These are phyloP conservation scores for Okamejei kenojei DNA, from an alignment of 2,797 vertebrate genomes.

Conservation along the genomic window DNA sequence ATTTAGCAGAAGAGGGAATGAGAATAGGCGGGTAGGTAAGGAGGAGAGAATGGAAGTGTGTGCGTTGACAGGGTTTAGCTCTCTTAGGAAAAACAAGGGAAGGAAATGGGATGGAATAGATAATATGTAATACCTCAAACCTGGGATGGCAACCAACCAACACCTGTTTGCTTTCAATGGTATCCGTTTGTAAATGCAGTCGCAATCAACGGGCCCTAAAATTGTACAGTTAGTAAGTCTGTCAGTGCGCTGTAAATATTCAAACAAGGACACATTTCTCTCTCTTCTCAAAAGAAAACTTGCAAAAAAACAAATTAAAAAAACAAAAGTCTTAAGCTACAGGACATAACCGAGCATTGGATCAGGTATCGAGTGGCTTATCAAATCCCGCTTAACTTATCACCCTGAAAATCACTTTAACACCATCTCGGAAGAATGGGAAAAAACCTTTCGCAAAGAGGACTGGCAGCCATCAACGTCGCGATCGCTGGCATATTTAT, in stretches of 20 bases:
- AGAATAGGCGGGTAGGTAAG: slow-evolving; percentile 32
- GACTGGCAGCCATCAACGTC: no score
- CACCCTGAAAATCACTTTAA: neutral
- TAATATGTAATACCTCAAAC: slow-evolving; percentile 88
- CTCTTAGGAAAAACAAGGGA: slow-evolving; percentile 17
- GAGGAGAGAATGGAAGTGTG: slow-evolving; percentile 38
- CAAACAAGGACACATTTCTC: slow-evolving; percentile 27
- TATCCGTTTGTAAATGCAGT: slow-evolving; percentile 99
- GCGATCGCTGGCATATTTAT: neutral
- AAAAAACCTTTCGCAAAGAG: neutral
- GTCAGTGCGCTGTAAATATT: slow-evolving; percentile 75
- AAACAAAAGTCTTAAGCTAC: neutral
- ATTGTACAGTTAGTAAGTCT: slow-evolving; percentile 87
- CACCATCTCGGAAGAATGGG: neutral
- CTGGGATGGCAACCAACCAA: slow-evolving; percentile 87
- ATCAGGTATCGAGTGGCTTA: neutral
- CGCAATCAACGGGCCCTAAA: slow-evolving; percentile 99
- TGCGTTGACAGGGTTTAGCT: slow-evolving; percentile 40
- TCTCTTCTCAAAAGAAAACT: neutral
- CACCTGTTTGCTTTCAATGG: slow-evolving; percentile 93
- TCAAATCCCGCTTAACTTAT: neutral
- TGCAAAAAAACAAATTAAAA: neutral
- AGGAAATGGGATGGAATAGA: slow-evolving; percentile 45
- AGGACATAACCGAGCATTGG: neutral
- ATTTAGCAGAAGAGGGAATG: neutral